A percentile compares a stretch with the other conserved stretches of the same genome.
Conservation (phyloP, 92 coral and sea anemone genomes). For the Zoanthus sociatus region DNA sequence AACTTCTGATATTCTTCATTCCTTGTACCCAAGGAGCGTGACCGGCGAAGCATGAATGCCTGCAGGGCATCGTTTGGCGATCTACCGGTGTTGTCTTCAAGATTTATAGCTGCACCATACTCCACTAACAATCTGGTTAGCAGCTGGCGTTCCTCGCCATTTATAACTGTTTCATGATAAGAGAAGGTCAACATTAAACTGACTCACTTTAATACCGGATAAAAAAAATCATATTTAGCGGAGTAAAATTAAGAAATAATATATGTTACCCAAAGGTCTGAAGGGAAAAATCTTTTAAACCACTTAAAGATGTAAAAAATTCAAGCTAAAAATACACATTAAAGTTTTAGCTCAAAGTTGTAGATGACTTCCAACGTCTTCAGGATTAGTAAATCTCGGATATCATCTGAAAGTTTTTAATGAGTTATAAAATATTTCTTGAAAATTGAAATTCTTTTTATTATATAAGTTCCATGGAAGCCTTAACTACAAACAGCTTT, state of each 20-base stretch:
- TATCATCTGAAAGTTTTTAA: no score
- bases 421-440: no score
- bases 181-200: not conserved
- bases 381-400: no score
- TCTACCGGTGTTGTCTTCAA: constrained; percentile 72
- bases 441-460: no score
- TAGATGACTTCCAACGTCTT: no score
- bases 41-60: constrained; percentile 73
- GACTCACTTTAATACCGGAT: not conserved
- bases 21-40: constrained; percentile 64
- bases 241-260: no score
- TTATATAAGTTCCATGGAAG: no score
- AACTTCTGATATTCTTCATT: constrained; percentile 59
- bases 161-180: constrained; percentile 57
- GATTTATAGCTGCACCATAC: constrained; percentile 86
- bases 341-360: no score
- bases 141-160: constrained; percentile 79
- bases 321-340: no score
- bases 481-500: no score
- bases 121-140: constrained; percentile 77
- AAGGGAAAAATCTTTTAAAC: no score
- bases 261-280: no score
- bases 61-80: constrained; percentile 78
- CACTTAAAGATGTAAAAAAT: not conserved
- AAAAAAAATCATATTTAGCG: not conserved